Conservation (phyloP, 2,888 invertebrate species). For the Apeira syringaria region DNA sequence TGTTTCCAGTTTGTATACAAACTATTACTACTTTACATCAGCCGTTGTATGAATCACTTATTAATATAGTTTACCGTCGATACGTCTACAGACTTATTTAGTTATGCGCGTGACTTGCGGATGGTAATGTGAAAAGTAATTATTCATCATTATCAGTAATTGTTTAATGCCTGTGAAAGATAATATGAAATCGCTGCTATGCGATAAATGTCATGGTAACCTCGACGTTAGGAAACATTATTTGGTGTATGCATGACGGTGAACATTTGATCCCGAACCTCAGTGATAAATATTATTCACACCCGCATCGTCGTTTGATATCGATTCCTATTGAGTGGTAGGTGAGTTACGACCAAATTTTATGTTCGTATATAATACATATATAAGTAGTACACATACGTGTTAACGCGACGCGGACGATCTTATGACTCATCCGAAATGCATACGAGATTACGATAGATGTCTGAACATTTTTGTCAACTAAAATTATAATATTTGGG, state of each 20-base stretch:
- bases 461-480: too few species aligned
- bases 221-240: too few species aligned
- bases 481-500: too few species aligned
- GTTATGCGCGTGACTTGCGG: constrained; percentile 40
- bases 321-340: constrained; percentile 48
- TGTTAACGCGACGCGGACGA: constrained; percentile 43
- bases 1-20: constrained; percentile 53
- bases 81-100: constrained; percentile 53
- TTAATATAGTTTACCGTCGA: constrained; percentile 57
- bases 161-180: constrained; percentile 5
- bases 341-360: constrained; percentile 51
- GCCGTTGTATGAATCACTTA: constrained; percentile 56
- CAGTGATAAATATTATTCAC: constrained; percentile 44
- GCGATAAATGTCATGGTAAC: too few species aligned
- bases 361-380: constrained; percentile 52
- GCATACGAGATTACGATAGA: constrained; percentile 14
- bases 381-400: too few species aligned
- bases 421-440: constrained; percentile 43
- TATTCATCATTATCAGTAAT: constrained; percentile 28
- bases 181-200: constrained; percentile 11
- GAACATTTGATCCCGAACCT: constrained; percentile 42
- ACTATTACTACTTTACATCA: constrained; percentile 51
- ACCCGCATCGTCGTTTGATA: constrained; percentile 61
- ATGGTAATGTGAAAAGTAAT: constrained; percentile 41
- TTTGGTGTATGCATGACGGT: constrained; percentile 16